Evolutionary conservation across 1,140 invertebrate genomes (phyloP), one percentile per base, ranked within the genome.

Genomic region (Coboldia fuscipes): DNA sequence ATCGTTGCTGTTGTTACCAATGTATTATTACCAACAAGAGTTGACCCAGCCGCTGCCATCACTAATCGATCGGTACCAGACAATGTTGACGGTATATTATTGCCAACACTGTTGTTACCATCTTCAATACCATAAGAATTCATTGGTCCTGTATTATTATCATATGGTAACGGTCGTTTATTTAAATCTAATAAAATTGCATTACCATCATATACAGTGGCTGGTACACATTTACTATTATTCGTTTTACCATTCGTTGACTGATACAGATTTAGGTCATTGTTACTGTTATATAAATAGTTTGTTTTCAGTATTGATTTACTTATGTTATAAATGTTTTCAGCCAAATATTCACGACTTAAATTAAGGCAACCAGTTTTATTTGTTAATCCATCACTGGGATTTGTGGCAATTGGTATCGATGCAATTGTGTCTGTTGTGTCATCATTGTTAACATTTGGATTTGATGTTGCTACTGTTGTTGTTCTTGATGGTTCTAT

Each of bases 241-340:
- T 10, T 34, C n/a, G 15, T 16, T 15, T 14, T 8, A 22, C 10
- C 18, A 23, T 23, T 16, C 9, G 20, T 14, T 34, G 7, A 14
- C 20, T 10, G 12, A n/a, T 16, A n/a, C n/a, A n/a, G n/a, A n/a
- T n/a, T n/a, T n/a, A n/a, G n/a, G 18, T 27, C 26, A 15, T 27
- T 16, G 6, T 28, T 35, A 5, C 16, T 12, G 30, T 36, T 21
- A 13, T 14, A 28, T 20, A 14, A 9, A 13, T 27, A 21, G 13
- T 36, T 2, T 18, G 30, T 15, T 22, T 36, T 36, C 12, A 22
- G 15, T 13, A 36, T 36, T 2, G 16, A 21, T 24, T 36, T 19
- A 17, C 35, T 36, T 10, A 30, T 22, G 15, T 24, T 36, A 10
- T 36, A 36, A 14, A 36, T 15, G 19, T 36, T 36, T 22, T 30